Base-by-base conservation (phyloP, 1,140 invertebrate genomes). In the Bombus fervidus region DNA sequence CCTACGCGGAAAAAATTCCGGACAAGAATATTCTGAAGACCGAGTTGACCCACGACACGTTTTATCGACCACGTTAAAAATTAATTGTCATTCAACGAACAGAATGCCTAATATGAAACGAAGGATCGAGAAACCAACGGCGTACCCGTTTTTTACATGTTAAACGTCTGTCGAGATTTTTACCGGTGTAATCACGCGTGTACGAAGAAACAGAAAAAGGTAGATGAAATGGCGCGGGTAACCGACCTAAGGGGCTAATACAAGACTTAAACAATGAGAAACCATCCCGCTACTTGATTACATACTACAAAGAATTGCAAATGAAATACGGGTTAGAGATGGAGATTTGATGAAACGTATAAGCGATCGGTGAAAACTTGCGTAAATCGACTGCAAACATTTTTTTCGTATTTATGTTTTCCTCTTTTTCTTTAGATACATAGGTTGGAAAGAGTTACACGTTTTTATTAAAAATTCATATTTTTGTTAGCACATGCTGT, bases 241-340 rank as follows among this genome's bases (percentile, higher is more conserved):
- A 18, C 47, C 5, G 47, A 47, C 5, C 47, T 84, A 89, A 74
- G 72, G 39, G 34, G 43, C 82, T 53, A 71, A 37, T 71, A n/a
- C 25, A 59, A 34, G 80, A 47, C 34, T 88, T 57, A 78, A 86
- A 77, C 53, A 72, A 47, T n/a, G 68, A 41, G 74, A 87, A 89
- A 75, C 34, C 71, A 86, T 87, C 76, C 68, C 37, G 64, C 53
- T 53, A 69, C 57, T 81, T 86, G 85, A 90, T 91, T 87, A 59
- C 87, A 90, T 83, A 71, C 81, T 81, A 84, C 68, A 73, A 82
- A 80, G 85, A 81, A 90, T 91, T 71, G 85, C 77, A 79, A 90
- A 90, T 87, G 82, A 87, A 85, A 82, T 89, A 74, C 72, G 41
- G 80, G 64, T 62, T 34, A 31, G 75, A 69, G 47, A 41, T 47